phyloP scores from a whole-genome alignment of 2,113 vertebrate genomes.

The Hystrix cristata region DNA sequence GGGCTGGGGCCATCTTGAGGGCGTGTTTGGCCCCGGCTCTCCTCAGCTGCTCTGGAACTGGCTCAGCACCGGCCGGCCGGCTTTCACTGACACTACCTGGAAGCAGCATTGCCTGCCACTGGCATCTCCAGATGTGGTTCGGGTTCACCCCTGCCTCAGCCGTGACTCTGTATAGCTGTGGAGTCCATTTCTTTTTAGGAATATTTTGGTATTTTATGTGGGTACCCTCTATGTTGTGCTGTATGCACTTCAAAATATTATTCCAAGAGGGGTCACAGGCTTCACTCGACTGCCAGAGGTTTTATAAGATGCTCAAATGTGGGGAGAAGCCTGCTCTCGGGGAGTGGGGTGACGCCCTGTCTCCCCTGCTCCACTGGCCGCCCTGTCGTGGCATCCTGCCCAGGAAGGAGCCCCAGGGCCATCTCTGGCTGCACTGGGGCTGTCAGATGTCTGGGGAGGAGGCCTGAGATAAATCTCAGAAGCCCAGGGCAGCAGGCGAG shows the following conservation, averaged over 20 bases:
- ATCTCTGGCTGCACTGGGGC: not conserved
- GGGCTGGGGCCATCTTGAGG: not conserved
- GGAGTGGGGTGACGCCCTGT: accelerated
- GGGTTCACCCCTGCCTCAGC: not conserved
- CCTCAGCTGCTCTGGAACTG: not conserved
- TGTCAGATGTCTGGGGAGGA: not conserved
- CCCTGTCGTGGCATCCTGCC: not conserved
- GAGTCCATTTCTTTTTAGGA: not conserved
- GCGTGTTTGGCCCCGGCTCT: not conserved
- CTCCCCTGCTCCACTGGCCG: accelerated
- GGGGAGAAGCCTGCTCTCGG: not conserved
- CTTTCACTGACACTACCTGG: not conserved
- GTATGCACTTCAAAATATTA: not conserved
- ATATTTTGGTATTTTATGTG: not conserved
- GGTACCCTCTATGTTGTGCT: not conserved
- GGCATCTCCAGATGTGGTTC: no score
- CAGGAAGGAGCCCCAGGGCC: not conserved
- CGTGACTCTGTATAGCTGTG: not conserved
- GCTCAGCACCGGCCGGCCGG: not conserved
- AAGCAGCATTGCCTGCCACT: not conserved
- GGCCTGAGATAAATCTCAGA: not conserved
- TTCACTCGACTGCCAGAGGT: not conserved
- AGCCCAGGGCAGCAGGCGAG: accelerated
- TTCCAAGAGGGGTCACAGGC: not conserved
- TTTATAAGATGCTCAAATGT: not conserved